Evolutionary conservation across 2,797 vertebrate species (phyloP), one percentile per base, ranked within the genome.

Genomic region (Schizothorax lantsangensis): DNA sequence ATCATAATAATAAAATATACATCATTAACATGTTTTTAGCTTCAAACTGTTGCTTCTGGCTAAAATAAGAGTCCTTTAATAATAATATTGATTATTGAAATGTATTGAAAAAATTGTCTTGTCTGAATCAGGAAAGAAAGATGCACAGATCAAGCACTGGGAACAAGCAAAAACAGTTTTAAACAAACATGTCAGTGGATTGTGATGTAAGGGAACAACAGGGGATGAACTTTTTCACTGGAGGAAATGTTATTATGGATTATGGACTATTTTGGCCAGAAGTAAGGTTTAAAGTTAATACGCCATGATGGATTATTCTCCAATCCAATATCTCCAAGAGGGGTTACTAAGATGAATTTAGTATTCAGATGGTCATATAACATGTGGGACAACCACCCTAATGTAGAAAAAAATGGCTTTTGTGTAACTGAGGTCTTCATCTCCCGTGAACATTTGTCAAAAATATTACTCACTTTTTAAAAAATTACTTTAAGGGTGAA

Each of bases 381-480:
- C 21, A 57, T 57, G 33, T 57, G 33, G 14, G 33, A 23, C 54
- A 15, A 38, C 30, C 11, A 38, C 52, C 21, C 19, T 12, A 21
- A 78, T 38, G 6, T 57, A 79, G 12, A 40, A 57, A 40, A 9
- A 79, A 38, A 59, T 59, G 6, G 4, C 52, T n/a, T 57, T 78
- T 62, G 26, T n/a, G 33, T 57, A 52, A 59, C 33, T 0, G 2
- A 40, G 21, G 52, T 91, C 90, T 84, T 84, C 91, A 90, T 77
- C 83, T 40, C 1, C 36, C 5, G 1, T 43, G 6, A 59, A 43
- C 21, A 88, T 64, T 62, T 47, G n/a, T 74, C 1, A 45, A 8
- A 73, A 26, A 30, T 30, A 26, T 30, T 30, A 47, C n/a, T 62
- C 14, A 0, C 23, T 45, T 2, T 17, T 49, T 33, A 15, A 26